Evolutionary conservation across 1,140 invertebrate genomes (phyloP).

Genomic region (Drosophila nannoptera): DNA sequence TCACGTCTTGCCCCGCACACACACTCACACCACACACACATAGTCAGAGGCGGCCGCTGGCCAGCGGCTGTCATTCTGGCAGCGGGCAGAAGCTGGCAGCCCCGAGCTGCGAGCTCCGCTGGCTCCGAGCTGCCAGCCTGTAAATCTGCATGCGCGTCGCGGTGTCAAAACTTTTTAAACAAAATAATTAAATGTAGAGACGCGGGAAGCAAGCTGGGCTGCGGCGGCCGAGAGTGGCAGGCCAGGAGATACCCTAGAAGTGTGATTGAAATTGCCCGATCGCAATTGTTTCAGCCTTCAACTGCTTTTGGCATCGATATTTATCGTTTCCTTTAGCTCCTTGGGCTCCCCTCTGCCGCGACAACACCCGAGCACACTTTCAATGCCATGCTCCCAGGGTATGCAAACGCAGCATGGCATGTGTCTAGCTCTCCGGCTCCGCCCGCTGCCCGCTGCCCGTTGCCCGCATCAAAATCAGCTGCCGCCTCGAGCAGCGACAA

Average conservation of each 20-base stretch:
- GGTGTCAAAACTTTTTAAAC: constrained; percentile 78
- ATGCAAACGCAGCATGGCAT: constrained; percentile 9
- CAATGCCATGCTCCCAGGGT: not conserved
- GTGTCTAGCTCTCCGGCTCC: constrained; percentile 8
- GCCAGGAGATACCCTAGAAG: constrained; percentile 9
- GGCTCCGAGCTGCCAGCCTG: constrained; percentile 46
- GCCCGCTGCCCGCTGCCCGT: constrained; percentile 2
- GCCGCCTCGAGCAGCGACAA: constrained; percentile 34
- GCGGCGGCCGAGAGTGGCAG: not conserved
- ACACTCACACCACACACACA: constrained; percentile 31
- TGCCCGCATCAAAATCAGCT: constrained; percentile 10
- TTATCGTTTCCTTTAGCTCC: not conserved
- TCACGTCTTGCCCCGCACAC: constrained; percentile 41
- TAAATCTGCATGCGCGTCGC: constrained; percentile 76
- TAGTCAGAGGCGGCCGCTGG: constrained; percentile 47
- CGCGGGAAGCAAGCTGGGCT: constrained; percentile 30
- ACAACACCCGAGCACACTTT: not conserved
- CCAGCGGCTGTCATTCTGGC: constrained; percentile 60
- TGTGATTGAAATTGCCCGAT: not conserved
- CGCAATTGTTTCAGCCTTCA: too few species aligned
- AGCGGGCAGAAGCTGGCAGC: constrained; percentile 33
- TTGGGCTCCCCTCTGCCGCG: not conserved
- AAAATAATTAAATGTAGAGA: constrained; percentile 77
- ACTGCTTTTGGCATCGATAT: not conserved
- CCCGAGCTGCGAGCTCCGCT: constrained; percentile 42